Base-by-base conservation (phyloP, 30 jellyfish, hydroid and myxozoan genomes). In the Turritopsis dohrnii region DNA sequence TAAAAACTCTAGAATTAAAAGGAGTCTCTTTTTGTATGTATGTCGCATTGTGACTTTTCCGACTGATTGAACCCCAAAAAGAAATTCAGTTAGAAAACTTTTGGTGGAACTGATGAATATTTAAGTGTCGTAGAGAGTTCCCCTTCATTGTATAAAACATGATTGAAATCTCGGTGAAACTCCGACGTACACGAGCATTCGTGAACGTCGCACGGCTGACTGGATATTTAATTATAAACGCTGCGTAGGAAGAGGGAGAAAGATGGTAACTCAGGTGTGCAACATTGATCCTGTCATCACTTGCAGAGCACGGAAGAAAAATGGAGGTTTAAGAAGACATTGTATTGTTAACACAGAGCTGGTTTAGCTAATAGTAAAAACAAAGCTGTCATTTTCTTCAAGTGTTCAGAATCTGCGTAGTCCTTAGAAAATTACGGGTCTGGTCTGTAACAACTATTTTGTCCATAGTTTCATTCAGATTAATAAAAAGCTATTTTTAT, bases 221-320 rank as follows among this genome's bases (percentile, higher is more conserved):
- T 41, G 0, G 83, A 25, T 19, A 87, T 73, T 54, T 26, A 83
- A 54, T 85, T 82, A 29, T 31, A 29, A 30, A 87, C 28, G 52
- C 81, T 95, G 52, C 83, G 90, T 0, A 81, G 27, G 28, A 65
- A 82, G 7, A 54, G 54, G 7, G 79, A 53, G 72, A 87, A 87
- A 1, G 88, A 53, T 4, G 29, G 52, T 18, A 19, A 41, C 19
- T 52, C 81, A 18, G 75, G 66, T n/a, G 95, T 89, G 71, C 89
- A 71, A 20, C 31, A 23, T 52, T 95, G 13, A 8, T 95, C 95
- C 71, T 87, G 95, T 95, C 95, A 87, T 21, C 86, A 80, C 94
- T 87, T 86, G 31, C 29, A 20, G 52, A 52, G n/a, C n/a, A n/a
- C n/a, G n/a, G n/a, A n/a, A n/a, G n/a, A n/a, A n/a, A n/a, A n/a